Conservation (phyloP, 2,888 invertebrate species). For the Calameuta idolon region DNA sequence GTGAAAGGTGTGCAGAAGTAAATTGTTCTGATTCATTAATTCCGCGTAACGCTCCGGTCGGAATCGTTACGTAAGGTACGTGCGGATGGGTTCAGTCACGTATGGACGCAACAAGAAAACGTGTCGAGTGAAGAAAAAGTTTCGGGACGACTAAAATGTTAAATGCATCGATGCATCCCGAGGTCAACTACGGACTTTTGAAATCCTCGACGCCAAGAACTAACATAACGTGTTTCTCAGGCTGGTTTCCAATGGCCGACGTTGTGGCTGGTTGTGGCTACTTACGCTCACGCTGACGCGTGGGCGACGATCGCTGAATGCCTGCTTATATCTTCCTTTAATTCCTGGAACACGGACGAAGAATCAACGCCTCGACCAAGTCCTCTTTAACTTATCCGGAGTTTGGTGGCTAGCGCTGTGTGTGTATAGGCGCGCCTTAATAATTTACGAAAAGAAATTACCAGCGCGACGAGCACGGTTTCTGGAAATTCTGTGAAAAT, state of each 20-base stretch:
- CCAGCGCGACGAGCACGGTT: background rate
- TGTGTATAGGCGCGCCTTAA: background rate
- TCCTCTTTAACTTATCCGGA: background rate
- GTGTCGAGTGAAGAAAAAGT: background rate
- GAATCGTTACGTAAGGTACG: background rate
- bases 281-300: background rate
- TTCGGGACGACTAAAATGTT: background rate
- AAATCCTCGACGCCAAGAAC: conserved; percentile 20
- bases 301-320: background rate
- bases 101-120: background rate
- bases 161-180: background rate
- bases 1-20: background rate
- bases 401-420: background rate
- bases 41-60: background rate
- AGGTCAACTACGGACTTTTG: background rate
- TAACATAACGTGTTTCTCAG: conserved; percentile 36
- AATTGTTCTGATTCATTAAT: background rate
- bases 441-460: background rate
- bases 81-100: background rate
- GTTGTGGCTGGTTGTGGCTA: background rate
- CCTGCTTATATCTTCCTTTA: background rate
- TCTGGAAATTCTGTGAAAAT: background rate
- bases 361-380: background rate
- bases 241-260: conserved; percentile 1
- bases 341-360: background rate